Evolutionary conservation across 1,140 invertebrate genomes (phyloP), one percentile per base, ranked within the genome.

Genomic region (Linepithema humile): DNA sequence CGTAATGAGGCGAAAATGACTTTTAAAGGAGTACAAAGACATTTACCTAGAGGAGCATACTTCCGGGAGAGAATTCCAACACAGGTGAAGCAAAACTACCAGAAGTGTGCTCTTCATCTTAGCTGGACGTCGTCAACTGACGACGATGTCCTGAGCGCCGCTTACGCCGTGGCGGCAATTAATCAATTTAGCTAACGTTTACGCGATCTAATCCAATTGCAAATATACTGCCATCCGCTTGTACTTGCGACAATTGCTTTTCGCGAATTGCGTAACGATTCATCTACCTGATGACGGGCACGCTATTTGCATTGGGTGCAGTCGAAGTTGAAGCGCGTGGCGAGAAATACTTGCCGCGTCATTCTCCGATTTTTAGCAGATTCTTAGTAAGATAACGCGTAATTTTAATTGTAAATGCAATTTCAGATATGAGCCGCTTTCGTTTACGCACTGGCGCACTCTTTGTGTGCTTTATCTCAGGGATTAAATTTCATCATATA

Each of bases 181-280:
- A 92, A 89, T 72, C 82, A 50, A 91, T 91, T n/a, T 84, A 88
- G 3, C 32, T 40, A 32, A 55, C 50, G 86, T 83, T 92, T 90
- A 91, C 62, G 84, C 88, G 91, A 92, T 92, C 86, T 88, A 90
- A 12, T 78, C 85, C 85, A 92, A 93, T 93, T 90, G 82, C 59
- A 85, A 89, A 57, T 90, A 82, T 86, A n/a, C n/a, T 55, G 64
- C 85, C 72, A 45, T 67, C 43, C 55, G 3, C 35, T 75, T 65
- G 53, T 32, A 38, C 60, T 77, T 26, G 74, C 35, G 23, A 12
- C 12, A 53, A 80, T 88, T 84, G 69, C 17, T 70, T 77, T 67
- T 40, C 45, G 48, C 48, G 15, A 62, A 67, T 85, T 84, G 82
- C 82, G 48, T 45, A 87, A 87, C 55, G 3, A 32, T 60, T 50